Evolutionary conservation across 2,888 invertebrate genomes (phyloP).

Genomic region (Neuroscelio doddi): DNA sequence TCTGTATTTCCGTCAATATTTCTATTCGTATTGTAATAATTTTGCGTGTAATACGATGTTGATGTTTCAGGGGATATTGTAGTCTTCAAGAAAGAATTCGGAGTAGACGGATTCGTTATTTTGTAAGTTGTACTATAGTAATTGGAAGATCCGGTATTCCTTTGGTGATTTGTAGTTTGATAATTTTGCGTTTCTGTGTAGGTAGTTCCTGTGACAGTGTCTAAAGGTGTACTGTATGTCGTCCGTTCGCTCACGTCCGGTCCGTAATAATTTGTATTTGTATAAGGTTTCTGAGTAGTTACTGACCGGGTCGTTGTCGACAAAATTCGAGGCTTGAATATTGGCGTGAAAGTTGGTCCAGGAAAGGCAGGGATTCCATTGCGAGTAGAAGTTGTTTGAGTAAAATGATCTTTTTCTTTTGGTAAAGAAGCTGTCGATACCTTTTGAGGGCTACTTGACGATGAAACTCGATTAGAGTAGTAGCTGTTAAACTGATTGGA

Average conservation of each 20-base stretch:
- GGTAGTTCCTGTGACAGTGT: conserved; percentile 45
- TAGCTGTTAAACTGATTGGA: conserved; percentile 59
- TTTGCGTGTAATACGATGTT: conserved; percentile 42
- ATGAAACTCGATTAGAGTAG: conserved; percentile 47
- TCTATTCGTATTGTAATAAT: conserved; percentile 36
- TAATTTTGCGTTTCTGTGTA: conserved; percentile 48
- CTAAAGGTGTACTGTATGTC: conserved; percentile 45
- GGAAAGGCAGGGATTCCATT: conserved; percentile 58
- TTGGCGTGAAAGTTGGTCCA: conserved; percentile 60
- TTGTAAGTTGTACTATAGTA: conserved; percentile 40
- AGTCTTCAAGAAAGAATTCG: conserved; percentile 41
- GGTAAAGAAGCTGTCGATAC: conserved; percentile 18
- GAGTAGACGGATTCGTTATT: conserved; percentile 37
- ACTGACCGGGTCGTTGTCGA: conserved; percentile 50
- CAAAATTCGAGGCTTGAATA: conserved; percentile 60
- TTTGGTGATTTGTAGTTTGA: conserved; percentile 33
- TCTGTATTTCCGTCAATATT: conserved; percentile 22
- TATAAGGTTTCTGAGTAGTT: conserved; percentile 46
- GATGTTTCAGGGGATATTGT: conserved; percentile 16
- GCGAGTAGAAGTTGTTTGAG: conserved; percentile 43
- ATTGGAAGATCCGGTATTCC: conserved; percentile 26
- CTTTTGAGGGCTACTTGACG: conserved; percentile 38
- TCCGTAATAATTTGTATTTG: conserved; percentile 51
- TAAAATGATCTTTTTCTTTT: conserved; percentile 16
- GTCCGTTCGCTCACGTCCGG: conserved; percentile 49